Conservation (phyloP, 2,113 vertebrate species). For the Chelonoidis abingdonii region DNA sequence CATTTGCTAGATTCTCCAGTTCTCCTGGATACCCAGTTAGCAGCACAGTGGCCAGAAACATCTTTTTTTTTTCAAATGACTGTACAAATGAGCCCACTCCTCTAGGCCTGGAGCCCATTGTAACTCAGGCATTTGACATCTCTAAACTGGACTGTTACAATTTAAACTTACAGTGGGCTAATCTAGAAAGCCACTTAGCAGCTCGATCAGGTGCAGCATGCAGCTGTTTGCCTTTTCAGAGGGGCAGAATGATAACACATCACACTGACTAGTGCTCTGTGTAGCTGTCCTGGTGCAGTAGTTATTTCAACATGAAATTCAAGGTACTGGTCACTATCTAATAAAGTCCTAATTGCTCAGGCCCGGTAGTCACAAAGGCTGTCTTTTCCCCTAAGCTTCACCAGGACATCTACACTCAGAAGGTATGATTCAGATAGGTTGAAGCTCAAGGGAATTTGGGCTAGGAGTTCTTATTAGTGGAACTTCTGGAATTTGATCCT, state of each 20-base stretch:
- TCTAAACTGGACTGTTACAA: not conserved
- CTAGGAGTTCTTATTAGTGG: not conserved
- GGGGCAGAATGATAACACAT: not conserved
- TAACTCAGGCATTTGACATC: not conserved
- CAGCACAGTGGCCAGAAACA: not conserved
- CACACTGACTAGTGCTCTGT: not conserved
- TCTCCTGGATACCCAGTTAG: not conserved
- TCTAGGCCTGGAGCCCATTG: not conserved
- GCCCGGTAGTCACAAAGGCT: not conserved
- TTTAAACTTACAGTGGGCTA: not conserved
- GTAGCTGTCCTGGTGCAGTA: not conserved
- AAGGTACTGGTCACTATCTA: not conserved
- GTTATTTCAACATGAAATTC: not conserved
- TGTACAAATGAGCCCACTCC: not conserved
- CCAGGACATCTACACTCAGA: not conserved
- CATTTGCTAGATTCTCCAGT: not conserved
- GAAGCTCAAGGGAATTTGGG: not conserved
- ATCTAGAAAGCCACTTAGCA: not conserved
- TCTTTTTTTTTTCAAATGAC: not conserved
- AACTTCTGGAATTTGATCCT: not conserved
- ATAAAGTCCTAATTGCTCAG: not conserved
- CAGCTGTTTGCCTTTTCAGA: not conserved
- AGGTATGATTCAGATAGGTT: not conserved
- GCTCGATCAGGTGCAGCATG: not conserved
- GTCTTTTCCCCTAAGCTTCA: not conserved